These are phyloP conservation scores for Callosobruchus maculatus DNA, from an alignment of 2,888 invertebrate genomes.

Conservation along the genomic window DNA sequence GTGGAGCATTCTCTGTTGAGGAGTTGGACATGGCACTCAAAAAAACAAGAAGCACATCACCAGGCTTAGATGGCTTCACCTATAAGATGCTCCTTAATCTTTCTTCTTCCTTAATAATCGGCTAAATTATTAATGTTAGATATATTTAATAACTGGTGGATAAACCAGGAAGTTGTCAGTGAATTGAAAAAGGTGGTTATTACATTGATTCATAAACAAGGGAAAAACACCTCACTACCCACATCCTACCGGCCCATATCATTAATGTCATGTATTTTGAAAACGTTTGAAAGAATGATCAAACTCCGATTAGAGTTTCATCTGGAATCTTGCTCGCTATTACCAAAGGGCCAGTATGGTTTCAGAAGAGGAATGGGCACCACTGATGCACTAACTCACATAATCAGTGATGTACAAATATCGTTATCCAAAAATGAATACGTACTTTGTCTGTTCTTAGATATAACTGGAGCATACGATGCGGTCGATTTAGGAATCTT, in stretches of 20 bases:
- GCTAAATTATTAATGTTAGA: constrained; percentile 1
- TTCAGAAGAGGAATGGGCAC: constrained; percentile 5
- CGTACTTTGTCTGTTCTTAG: constrained; percentile 4
- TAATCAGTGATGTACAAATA: constrained; percentile 4
- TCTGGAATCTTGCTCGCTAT: background rate
- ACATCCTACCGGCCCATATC: constrained; percentile 7
- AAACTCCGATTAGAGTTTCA: background rate
- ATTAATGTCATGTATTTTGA: constrained; percentile 2
- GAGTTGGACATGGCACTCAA: background rate
- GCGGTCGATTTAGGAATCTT: constrained; percentile 1
- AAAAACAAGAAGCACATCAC: background rate
- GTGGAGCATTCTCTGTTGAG: background rate
- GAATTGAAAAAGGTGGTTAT: constrained; percentile 2
- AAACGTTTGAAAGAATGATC: constrained; percentile 5
- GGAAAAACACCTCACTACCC: constrained; percentile 4
- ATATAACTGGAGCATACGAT: constrained; percentile 4
- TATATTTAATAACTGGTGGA: constrained; percentile 5
- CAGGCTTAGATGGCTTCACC: constrained; percentile 2
- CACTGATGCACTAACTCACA: constrained; percentile 1
- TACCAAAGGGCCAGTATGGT: constrained; percentile 6
- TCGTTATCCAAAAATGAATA: constrained; percentile 4
- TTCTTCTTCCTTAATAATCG: background rate
- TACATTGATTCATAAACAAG: constrained; percentile 2
- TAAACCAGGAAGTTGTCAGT: background rate
- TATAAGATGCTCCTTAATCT: constrained; percentile 6